Evolutionary conservation across 92 coral and sea anemone species (phyloP).

Genomic region (Actinostola sp.): DNA sequence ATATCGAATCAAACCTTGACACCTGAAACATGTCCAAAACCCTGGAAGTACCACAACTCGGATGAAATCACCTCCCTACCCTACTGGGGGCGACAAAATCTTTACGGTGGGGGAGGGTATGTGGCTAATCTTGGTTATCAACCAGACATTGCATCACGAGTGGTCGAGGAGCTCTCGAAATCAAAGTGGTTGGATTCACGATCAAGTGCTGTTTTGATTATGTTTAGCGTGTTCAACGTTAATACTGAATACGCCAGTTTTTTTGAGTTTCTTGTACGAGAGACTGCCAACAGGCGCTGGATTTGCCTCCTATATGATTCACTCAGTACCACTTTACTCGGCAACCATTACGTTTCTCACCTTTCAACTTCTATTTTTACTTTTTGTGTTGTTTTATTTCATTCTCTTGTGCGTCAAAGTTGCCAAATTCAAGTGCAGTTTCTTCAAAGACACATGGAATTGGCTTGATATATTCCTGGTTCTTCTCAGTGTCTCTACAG

Average conservation of each 20-base stretch:
- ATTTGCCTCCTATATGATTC: constrained; percentile 28
- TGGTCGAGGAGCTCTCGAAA: constrained; percentile 28
- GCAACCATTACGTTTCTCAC: constrained; percentile 22
- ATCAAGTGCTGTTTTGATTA: constrained; percentile 58
- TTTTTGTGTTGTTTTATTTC: constrained; percentile 58
- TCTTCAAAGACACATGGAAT: constrained; percentile 56
- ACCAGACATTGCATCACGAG: constrained; percentile 39
- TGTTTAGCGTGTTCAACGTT: constrained; percentile 53
- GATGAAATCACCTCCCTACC: constrained; percentile 35
- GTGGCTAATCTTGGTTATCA: constrained; percentile 70
- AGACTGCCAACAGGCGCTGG: constrained; percentile 63
- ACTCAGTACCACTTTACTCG: constrained; percentile 16
- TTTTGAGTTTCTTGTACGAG: constrained; percentile 57
- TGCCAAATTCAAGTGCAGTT: constrained; percentile 24
- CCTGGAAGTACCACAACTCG: constrained; percentile 63
- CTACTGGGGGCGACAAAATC: constrained; percentile 33
- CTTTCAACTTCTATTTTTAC: constrained; percentile 56
- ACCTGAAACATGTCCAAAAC: constrained; percentile 70
- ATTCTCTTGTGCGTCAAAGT: constrained; percentile 48
- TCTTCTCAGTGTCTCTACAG: constrained; percentile 33
- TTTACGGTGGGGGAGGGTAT: constrained; percentile 75
- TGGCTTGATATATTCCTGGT: constrained; percentile 48
- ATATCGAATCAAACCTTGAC: constrained; percentile 42
- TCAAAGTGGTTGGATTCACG: constrained; percentile 62
- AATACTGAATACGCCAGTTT: constrained; percentile 61